Conservation (phyloP, 1,140 invertebrate genomes). For the Capitella teleta region DNA sequence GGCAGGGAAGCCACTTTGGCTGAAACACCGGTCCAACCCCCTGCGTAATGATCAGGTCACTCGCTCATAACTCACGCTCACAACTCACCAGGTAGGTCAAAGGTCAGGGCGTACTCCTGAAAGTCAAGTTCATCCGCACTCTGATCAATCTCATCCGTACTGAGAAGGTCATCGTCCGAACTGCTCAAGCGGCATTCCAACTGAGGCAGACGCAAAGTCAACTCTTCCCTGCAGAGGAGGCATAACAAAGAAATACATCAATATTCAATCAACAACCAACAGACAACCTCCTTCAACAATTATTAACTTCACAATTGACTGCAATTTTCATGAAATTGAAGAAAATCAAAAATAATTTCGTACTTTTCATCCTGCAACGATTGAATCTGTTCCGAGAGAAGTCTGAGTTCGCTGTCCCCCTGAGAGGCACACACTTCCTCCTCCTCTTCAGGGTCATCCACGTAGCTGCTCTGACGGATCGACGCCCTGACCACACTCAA, state of each 20-base stretch:
- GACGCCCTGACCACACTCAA: conserved; percentile 20
- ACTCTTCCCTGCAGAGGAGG: conserved; percentile 56
- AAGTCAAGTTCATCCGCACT: conserved; percentile 42
- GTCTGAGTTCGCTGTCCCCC: background rate
- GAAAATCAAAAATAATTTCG: background rate
- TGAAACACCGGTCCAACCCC: too few relatives aligned
- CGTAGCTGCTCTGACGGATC: background rate
- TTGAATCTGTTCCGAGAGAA: background rate
- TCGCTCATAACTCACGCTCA: background rate
- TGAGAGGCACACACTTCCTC: background rate
- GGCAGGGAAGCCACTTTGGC: too few relatives aligned
- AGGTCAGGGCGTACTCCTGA: conserved; percentile 24
- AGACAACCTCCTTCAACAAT: background rate
- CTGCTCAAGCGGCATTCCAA: conserved; percentile 55
- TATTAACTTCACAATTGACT: background rate
- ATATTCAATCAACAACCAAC: too few relatives aligned
- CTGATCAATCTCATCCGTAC: conserved; percentile 25
- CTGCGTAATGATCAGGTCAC: too few relatives aligned
- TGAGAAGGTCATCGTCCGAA: conserved; percentile 70
- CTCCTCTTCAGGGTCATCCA: too few relatives aligned
- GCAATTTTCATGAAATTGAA: background rate
- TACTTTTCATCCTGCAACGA: background rate
- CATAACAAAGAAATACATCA: too few relatives aligned
- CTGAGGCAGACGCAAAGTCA: conserved; percentile 67
- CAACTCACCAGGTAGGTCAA: conserved; percentile 24